Percentiles rank a stretch among this genome's conserved stretches.
phyloP scores from a whole-genome alignment of 2,888 invertebrate genomes.

The Schizotus pectinicornis region DNA sequence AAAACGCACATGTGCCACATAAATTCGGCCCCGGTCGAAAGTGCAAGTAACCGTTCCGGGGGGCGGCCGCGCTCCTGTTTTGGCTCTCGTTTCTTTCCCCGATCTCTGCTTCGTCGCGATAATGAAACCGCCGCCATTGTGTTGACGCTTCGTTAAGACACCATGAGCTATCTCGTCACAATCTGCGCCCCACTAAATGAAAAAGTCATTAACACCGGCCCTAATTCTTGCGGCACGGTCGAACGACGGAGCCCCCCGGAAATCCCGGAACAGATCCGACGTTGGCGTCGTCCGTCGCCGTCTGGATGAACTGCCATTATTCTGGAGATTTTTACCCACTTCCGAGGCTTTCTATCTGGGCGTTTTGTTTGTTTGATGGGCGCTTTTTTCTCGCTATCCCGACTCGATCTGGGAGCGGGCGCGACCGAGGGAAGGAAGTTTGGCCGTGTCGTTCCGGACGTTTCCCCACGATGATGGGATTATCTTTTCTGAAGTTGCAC shows the following conservation, averaged over 20 bases:
- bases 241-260: conserved; percentile 19
- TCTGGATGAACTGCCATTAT: conserved; percentile 44
- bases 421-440: not conserved
- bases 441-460: no score
- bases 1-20: conserved; percentile 20
- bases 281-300: conserved; percentile 12
- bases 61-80: no score
- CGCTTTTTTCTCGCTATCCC: conserved; percentile 23
- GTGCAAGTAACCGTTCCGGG: conserved; percentile 27
- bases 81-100: no score
- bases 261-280: conserved; percentile 15
- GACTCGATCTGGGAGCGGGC: conserved; percentile 10
- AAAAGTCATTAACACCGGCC: conserved; percentile 49
- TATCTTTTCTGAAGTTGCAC: no score
- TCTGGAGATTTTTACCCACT: conserved; percentile 41
- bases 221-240: conserved; percentile 38
- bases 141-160: conserved; percentile 41
- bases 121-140: conserved; percentile 42
- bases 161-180: conserved; percentile 47
- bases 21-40: conserved; percentile 24
- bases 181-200: conserved; percentile 45
- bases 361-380: conserved; percentile 40
- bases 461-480: no score
- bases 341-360: conserved; percentile 35
- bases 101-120: conserved; percentile 24